Evolutionary conservation across 2,888 invertebrate genomes (phyloP), one percentile per base, ranked within the genome.

Genomic region (Dynastes hyllus): DNA sequence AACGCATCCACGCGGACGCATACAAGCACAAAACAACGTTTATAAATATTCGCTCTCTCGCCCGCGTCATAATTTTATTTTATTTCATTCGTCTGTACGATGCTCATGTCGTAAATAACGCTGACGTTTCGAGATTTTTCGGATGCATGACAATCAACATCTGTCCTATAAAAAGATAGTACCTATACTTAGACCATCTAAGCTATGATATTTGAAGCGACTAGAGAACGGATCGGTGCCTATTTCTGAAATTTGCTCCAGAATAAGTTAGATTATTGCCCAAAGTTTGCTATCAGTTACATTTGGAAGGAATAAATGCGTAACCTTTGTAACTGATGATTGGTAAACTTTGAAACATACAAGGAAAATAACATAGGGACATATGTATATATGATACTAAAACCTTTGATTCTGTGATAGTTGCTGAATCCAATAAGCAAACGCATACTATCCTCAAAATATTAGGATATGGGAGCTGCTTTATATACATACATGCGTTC

Each of bases 1-100:
- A 75, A 77, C 71, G 78, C 77, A 81, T 80, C 77, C 78, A 45
- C 73, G 77, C 77, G 76, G 63, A 65, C 76, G 76, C 67, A 73
- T 55, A 51, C 69, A 69, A 8, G 50, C 69, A 50, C 69, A 75
- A 63, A 80, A 80, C 58, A 73, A 73, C 40, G 61, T 73, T 81
- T 83, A 81, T 84, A 84, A 84, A 84, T 83, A 82, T 82, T 81
- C 80, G 82, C 81, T 81, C 81, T 83, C 81, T 76, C 78, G 73
- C 61, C 73, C 58, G 73, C 73, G 81, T 82, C 84, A 83, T 85
- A 85, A 84, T 82, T 84, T 83, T 81, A 82, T 80, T 84, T 83
- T 84, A 84, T 84, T 83, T 83, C 83, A 80, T 84, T 80, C 80
- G 81, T 80, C 81, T 83, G 82, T 80, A 76, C 78, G 83, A 82